Conservation (phyloP, 2,888 invertebrate species). For the Steinernema hermaphroditum region DNA sequence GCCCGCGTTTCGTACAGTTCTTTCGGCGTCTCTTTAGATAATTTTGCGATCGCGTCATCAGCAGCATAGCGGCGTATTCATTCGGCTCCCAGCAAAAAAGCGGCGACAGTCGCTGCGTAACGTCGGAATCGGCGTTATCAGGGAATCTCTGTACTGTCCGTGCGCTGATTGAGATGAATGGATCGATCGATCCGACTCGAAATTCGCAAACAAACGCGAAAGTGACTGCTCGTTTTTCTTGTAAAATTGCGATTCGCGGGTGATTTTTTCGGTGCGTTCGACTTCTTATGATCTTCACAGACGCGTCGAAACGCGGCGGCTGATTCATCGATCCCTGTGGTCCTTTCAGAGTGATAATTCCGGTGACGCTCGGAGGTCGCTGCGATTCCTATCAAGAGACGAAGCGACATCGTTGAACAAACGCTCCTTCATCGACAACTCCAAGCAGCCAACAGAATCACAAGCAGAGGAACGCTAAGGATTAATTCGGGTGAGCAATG, state of each 20-base stretch:
- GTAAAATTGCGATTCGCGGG: too few species aligned
- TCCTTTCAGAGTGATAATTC: slow-evolving; percentile 1
- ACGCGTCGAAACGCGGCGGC: too few species aligned
- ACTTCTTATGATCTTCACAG: too few species aligned
- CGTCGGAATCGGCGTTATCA: not conserved
- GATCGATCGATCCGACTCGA: too few species aligned
- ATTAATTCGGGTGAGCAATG: slow-evolving; percentile 1
- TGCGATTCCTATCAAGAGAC: not conserved
- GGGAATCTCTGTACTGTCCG: too few species aligned
- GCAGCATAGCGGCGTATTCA: not conserved
- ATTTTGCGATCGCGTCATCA: not conserved
- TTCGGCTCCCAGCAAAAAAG: slow-evolving; percentile 2
- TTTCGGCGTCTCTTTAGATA: not conserved
- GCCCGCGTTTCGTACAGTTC: not conserved
- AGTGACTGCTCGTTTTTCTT: too few species aligned
- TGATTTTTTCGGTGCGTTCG: too few species aligned
- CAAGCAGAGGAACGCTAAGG: not conserved
- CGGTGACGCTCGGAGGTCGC: not conserved
- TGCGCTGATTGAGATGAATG: too few species aligned
- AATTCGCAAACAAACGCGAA: too few species aligned
- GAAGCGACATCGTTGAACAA: not conserved
- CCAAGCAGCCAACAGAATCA: not conserved
- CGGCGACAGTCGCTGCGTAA: not conserved
- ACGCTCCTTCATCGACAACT: not conserved
- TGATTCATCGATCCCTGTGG: not conserved